A percentile compares a stretch with the other conserved stretches of the same genome.
These are phyloP conservation scores for Hololepta plana DNA, from an alignment of 2,888 invertebrate species.

Conservation along the genomic window DNA sequence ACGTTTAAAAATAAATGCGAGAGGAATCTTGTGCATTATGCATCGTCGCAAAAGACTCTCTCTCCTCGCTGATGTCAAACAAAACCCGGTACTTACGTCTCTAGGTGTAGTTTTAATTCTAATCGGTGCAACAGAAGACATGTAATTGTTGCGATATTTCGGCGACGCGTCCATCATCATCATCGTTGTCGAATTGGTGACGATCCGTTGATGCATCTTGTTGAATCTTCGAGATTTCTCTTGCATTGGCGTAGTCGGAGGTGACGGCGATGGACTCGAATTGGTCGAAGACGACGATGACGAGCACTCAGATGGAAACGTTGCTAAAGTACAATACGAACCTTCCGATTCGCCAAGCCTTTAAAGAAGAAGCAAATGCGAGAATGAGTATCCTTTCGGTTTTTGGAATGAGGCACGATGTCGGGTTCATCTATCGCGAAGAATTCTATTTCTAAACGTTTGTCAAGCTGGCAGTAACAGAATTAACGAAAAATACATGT, in stretches of 20 bases:
- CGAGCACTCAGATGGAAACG: slow-evolving; percentile 24
- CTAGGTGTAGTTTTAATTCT: slow-evolving; percentile 21
- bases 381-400: too few relatives aligned
- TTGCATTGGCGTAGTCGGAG: slow-evolving; percentile 19
- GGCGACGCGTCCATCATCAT: slow-evolving; percentile 13
- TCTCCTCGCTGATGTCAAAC: neutral
- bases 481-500: too few relatives aligned
- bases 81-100: slow-evolving; percentile 17
- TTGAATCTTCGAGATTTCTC: slow-evolving; percentile 14
- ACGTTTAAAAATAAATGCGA: neutral
- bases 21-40: neutral
- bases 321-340: slow-evolving; percentile 41
- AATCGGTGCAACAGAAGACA: slow-evolving; percentile 16
- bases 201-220: slow-evolving; percentile 11
- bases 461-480: too few relatives aligned
- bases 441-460: too few relatives aligned
- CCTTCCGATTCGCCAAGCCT: slow-evolving; percentile 43
- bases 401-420: too few relatives aligned
- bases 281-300: slow-evolving; percentile 13
- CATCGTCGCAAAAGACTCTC: neutral
- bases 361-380: slow-evolving; percentile 16
- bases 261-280: slow-evolving; percentile 17
- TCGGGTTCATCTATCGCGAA: too few relatives aligned
- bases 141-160: slow-evolving; percentile 17
- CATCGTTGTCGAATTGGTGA: slow-evolving; percentile 12